Evolutionary conservation across 2,888 invertebrate species (phyloP), one percentile per base, ranked within the genome.

Genomic region (Apomyelois bistriatella): DNA sequence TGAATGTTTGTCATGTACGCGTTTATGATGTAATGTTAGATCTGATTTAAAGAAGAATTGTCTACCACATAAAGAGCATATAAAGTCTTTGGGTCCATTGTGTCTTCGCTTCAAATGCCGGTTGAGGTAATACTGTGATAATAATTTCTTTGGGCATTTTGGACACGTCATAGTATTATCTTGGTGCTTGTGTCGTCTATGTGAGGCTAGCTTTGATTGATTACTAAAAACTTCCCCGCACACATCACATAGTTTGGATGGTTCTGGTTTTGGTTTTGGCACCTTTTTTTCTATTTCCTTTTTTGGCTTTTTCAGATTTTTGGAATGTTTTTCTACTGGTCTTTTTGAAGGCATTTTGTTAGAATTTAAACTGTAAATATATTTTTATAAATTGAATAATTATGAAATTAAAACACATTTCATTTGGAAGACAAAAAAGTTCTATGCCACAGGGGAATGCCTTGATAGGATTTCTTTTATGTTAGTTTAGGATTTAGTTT

Each of bases 61-160:
- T 16, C 60, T 63, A 0, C 83, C 85, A 66, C 91, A 91, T 10
- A 66, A 64, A 1, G 81, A 66, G 65, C 90, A 91, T 15, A 80
- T 71, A 53, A 81, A 88, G 3, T 80, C 73, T 54, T 68, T 79
- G 9, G 68, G 59, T 1, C 54, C 59, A 1, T 69, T 70, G 67
- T 90, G 90, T 54, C 68, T 75, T 43, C 89, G 74, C 60, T 75
- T 82, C 3, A 83, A 68, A 60, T 90, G 90, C 30, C 78, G 72
- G 1, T 71, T 70, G 54, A 89, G 67, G 64, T 85, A 79, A 54
- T 76, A 77, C 28, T 74, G 58, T 1, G 82, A 75, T 10, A 62
- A 72, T 59, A 78, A 81, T 13, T 70, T 58, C 49, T 74, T 71
- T n/a, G 74, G 72, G 42, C 89, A 90, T 52, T 74, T 69, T 1